Evolutionary conservation across 2,888 invertebrate genomes (phyloP).

Genomic region (Orthosia cruda): DNA sequence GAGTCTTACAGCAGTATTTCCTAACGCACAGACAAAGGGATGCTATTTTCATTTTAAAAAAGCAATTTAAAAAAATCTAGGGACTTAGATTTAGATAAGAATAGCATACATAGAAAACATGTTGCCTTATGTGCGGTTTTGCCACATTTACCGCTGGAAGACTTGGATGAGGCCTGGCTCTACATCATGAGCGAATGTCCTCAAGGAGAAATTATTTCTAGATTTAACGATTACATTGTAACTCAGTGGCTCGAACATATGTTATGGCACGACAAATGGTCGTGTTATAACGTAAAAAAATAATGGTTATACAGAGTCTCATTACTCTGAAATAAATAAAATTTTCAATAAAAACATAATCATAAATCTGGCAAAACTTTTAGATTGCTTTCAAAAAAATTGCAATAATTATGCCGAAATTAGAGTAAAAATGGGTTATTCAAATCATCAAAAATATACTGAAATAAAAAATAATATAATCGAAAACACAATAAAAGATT

Average conservation of each 20-base stretch:
- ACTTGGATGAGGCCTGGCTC: slow-evolving; percentile 18
- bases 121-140: slow-evolving; percentile 9
- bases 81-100: slow-evolving; percentile 8
- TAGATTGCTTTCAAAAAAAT: slow-evolving; percentile 13
- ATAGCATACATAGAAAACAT: slow-evolving; percentile 9
- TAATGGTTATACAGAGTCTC: background rate
- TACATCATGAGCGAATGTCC: background rate
- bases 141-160: slow-evolving; percentile 22
- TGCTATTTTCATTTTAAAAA: slow-evolving; percentile 4
- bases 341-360: slow-evolving; percentile 14
- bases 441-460: slow-evolving; percentile 23
- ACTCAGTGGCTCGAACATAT: slow-evolving; percentile 2
- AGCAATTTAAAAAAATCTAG: background rate
- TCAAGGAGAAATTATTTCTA: background rate
- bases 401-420: slow-evolving; percentile 26
- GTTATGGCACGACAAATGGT: slow-evolving; percentile 1
- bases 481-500: slow-evolving; percentile 24
- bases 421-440: slow-evolving; percentile 22
- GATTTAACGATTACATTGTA: too few relatives aligned
- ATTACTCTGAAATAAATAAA: slow-evolving; percentile 9
- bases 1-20: slow-evolving; percentile 14
- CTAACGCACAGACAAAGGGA: slow-evolving; percentile 1
- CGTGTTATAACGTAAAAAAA: background rate
- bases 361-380: slow-evolving; percentile 16
- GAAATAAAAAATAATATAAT: slow-evolving; percentile 20